These are phyloP conservation scores for Philypnodon macrostomus DNA, from an alignment of 2,797 vertebrate genomes.

Conservation along the genomic window DNA sequence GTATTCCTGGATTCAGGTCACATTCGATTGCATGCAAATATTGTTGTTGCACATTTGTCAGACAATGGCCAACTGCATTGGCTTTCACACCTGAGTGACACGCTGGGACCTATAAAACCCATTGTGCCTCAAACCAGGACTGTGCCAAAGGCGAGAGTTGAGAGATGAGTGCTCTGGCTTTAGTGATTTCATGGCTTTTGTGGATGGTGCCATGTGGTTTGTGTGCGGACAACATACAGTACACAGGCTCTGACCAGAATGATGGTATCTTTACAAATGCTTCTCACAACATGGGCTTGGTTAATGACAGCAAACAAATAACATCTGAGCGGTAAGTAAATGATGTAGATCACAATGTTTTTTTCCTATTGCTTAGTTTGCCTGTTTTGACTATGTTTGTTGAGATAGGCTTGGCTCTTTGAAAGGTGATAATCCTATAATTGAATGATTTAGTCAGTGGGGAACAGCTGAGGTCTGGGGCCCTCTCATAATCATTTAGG, in stretches of 20 bases:
- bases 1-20: constrained; percentile 23
- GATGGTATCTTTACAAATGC: constrained; percentile 16
- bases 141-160: constrained; percentile 59
- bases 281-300: constrained; percentile 23
- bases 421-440: constrained; percentile 27
- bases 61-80: constrained; percentile 44
- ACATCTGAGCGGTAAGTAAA: constrained; percentile 65
- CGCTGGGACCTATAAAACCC: constrained; percentile 69
- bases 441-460: constrained; percentile 26
- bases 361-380: not conserved
- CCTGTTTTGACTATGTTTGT: not conserved
- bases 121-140: constrained; percentile 19
- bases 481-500: constrained; percentile 22
- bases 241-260: constrained; percentile 23
- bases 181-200: constrained; percentile 63
- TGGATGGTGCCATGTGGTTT: constrained; percentile 54
- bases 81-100: constrained; percentile 46
- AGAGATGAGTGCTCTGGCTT: constrained; percentile 70
- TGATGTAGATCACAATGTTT: constrained; percentile 1
- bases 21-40: not conserved
- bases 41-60: constrained; percentile 27
- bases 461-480: constrained; percentile 15
- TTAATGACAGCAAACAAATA: constrained; percentile 22
- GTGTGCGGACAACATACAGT: constrained; percentile 28
- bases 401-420: constrained; percentile 13